Evolutionary conservation across 2,888 invertebrate species (phyloP).

Genomic region (Sarcophaga variegata): DNA sequence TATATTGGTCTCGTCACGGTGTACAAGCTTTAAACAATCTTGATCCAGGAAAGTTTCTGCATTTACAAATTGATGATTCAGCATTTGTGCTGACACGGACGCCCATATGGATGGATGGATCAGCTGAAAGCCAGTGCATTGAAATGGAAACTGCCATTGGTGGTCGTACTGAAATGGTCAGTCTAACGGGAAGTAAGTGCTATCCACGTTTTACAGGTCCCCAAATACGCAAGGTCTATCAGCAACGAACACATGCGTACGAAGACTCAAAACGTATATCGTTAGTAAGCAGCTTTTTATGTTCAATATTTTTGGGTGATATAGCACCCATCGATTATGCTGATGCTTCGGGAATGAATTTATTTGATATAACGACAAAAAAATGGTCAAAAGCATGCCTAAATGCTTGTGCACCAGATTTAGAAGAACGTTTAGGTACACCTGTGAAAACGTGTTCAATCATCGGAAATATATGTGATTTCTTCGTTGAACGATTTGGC

Average conservation of each 20-base stretch:
- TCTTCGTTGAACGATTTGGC: slow-evolving; percentile 93
- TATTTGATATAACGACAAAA: slow-evolving; percentile 90
- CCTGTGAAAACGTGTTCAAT: slow-evolving; percentile 88
- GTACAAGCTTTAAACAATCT: slow-evolving; percentile 85
- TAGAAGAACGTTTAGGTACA: slow-evolving; percentile 88
- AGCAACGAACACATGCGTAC: slow-evolving; percentile 87
- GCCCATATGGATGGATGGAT: slow-evolving; percentile 98
- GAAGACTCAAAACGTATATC: slow-evolving; percentile 93
- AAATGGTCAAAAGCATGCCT: slow-evolving; percentile 90
- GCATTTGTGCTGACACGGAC: slow-evolving; percentile 91
- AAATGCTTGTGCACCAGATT: slow-evolving; percentile 89
- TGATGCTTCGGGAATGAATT: slow-evolving; percentile 98
- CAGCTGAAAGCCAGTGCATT: slow-evolving; percentile 80
- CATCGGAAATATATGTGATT: slow-evolving; percentile 89
- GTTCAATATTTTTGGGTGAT: slow-evolving; percentile 92
- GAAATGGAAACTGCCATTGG: slow-evolving; percentile 92
- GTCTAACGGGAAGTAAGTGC: slow-evolving; percentile 81
- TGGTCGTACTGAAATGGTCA: slow-evolving; percentile 82
- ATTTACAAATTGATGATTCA: slow-evolving; percentile 89
- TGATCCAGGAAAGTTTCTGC: slow-evolving; percentile 89
- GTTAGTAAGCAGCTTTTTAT: slow-evolving; percentile 95
- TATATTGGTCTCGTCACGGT: slow-evolving; percentile 95
- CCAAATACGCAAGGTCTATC: slow-evolving; percentile 94
- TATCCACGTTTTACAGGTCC: slow-evolving; percentile 90
- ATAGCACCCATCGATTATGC: slow-evolving; percentile 95